Percentiles rank a stretch among this genome's conserved stretches.
phyloP scores from a whole-genome alignment of 2,888 invertebrate species.

The Erynnis tages region DNA sequence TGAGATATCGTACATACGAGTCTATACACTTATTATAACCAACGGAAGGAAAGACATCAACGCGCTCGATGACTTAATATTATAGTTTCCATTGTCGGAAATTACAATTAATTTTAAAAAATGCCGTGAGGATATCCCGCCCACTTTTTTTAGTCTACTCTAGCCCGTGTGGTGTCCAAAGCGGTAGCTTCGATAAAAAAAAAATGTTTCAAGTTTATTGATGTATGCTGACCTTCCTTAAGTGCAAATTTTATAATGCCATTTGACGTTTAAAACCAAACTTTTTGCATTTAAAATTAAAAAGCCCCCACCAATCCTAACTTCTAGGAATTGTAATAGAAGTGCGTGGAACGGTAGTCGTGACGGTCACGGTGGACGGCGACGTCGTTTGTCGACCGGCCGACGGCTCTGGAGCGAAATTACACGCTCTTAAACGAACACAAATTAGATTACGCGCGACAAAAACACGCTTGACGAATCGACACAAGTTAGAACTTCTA shows the following conservation, averaged over 20 bases:
- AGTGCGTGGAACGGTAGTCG: slow-evolving; percentile 26
- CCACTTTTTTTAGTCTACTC: no score
- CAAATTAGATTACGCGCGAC: slow-evolving; percentile 37
- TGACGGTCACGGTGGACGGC: slow-evolving; percentile 23
- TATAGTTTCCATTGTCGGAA: no score
- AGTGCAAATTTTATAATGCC: no score
- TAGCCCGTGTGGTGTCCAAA: no score
- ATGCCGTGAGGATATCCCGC: no score
- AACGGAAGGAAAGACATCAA: slow-evolving; percentile 21
- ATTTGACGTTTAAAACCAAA: not conserved
- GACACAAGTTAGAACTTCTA: slow-evolving; percentile 12
- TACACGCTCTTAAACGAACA: slow-evolving; percentile 36
- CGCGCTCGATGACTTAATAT: not conserved
- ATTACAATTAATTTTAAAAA: no score
- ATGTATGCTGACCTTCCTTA: no score
- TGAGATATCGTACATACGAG: no score
- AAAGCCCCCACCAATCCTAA: no score
- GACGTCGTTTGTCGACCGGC: not conserved
- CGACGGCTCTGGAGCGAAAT: slow-evolving; percentile 27
- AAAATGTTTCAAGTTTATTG: no score
- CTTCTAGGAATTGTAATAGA: slow-evolving; percentile 17
- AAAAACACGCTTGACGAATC: slow-evolving; percentile 26
- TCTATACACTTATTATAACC: not conserved
- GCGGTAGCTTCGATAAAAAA: no score
- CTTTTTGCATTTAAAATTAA: no score